Percentiles rank a stretch among this genome's conserved stretches.
These are phyloP conservation scores for Gadus macrocephalus DNA, from an alignment of 2,113 vertebrate species.

Conservation along the genomic window DNA sequence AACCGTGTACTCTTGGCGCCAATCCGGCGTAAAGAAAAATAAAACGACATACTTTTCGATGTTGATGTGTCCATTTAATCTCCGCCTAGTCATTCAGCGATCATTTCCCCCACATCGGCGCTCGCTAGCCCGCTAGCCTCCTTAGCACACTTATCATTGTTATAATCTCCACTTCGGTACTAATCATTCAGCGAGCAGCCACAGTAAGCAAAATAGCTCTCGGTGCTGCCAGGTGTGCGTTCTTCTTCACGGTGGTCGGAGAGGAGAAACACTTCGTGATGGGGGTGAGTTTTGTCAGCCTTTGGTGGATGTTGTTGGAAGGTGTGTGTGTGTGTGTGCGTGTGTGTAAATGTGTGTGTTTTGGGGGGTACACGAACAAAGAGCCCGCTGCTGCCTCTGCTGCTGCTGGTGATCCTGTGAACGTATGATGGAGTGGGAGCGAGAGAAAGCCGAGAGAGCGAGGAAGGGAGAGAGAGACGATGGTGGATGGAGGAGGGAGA, in stretches of 20 bases:
- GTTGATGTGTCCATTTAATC: too few species aligned
- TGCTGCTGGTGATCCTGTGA: not conserved
- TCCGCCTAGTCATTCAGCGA: not conserved
- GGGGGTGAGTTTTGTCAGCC: slow-evolving; percentile 58
- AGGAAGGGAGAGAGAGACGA: slow-evolving; percentile 21
- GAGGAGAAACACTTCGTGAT: slow-evolving; percentile 37
- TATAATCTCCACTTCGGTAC: slow-evolving; percentile 34
- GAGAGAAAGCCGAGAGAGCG: not conserved
- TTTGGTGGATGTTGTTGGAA: slow-evolving; percentile 5
- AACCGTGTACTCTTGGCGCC: slow-evolving; percentile 56
- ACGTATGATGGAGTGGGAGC: slow-evolving; percentile 16
- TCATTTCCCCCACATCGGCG: not conserved
- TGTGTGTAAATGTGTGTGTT: not conserved
- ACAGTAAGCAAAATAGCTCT: not conserved
- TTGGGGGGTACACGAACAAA: slow-evolving; percentile 4
- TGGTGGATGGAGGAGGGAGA: slow-evolving; percentile 11
- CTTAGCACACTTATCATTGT: slow-evolving; percentile 32
- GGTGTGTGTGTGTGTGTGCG: slow-evolving; percentile 4
- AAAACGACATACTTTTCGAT: too few species aligned
- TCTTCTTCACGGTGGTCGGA: slow-evolving; percentile 36
- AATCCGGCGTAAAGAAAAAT: slow-evolving; percentile 34
- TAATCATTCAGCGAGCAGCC: not conserved
- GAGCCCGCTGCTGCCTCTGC: not conserved
- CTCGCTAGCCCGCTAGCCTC: slow-evolving; percentile 16
- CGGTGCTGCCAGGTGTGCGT: slow-evolving; percentile 41